Evolutionary conservation across 2,797 vertebrate species (phyloP).

Genomic region (Thunnus albacares): DNA sequence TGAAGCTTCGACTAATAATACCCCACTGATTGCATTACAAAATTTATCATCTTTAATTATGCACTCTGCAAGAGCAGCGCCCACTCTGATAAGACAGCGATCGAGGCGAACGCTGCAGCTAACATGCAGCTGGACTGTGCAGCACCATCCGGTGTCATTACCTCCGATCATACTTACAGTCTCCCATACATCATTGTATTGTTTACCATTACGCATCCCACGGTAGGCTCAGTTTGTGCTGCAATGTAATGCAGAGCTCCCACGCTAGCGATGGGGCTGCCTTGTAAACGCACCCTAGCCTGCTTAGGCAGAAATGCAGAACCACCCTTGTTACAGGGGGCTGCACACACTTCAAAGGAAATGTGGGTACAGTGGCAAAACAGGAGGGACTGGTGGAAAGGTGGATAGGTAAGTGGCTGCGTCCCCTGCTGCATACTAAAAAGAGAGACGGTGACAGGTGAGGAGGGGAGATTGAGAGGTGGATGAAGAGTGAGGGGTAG

Average conservation of each 20-base stretch:
- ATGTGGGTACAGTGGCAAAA: conserved; percentile 57
- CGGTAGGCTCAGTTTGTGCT: conserved; percentile 26
- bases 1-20: conserved; percentile 67
- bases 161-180: conserved; percentile 57
- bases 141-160: conserved; percentile 60
- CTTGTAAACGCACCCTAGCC: conserved; percentile 53
- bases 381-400: conserved; percentile 36
- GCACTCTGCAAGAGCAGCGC: conserved; percentile 50
- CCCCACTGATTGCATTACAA: conserved; percentile 70
- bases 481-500: conserved; percentile 50
- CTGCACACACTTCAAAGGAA: conserved; percentile 65
- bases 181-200: conserved; percentile 66
- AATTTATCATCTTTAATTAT: conserved; percentile 76
- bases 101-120: conserved; percentile 15
- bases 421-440: conserved; percentile 70
- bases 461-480: conserved; percentile 67
- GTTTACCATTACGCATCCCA: conserved; percentile 69
- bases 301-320: conserved; percentile 44
- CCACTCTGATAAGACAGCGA: conserved; percentile 24
- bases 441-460: conserved; percentile 64
- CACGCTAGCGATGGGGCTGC: conserved; percentile 58
- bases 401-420: conserved; percentile 60
- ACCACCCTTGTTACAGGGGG: conserved; percentile 48
- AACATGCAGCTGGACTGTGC: conserved; percentile 22
- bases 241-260: conserved; percentile 46